Conservation (phyloP, 2,113 vertebrate genomes). For the Andinoacara biseriatus region DNA sequence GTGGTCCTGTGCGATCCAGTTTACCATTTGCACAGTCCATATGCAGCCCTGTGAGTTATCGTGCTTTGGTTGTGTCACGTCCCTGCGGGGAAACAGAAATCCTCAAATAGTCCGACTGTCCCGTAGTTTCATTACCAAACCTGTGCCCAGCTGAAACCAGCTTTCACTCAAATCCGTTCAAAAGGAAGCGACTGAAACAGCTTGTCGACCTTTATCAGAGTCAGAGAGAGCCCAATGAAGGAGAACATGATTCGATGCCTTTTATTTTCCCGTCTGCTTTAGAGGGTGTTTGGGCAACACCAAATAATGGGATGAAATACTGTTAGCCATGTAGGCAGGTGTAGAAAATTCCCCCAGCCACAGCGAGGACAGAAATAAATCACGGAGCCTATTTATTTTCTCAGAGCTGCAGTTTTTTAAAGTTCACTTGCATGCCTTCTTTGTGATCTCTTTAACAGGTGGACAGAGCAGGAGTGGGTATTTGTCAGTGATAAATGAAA, state of each 20-base stretch:
- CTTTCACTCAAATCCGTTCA: constrained; percentile 40
- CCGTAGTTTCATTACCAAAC: constrained; percentile 48
- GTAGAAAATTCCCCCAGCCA: constrained; percentile 24
- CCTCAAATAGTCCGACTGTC: constrained; percentile 62
- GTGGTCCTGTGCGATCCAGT: background rate
- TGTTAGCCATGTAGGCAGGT: constrained; percentile 39
- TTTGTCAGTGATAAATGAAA: constrained; percentile 62
- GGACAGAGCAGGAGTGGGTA: background rate
- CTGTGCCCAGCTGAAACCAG: constrained; percentile 47
- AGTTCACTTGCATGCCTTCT: constrained; percentile 38
- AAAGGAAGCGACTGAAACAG: constrained; percentile 58
- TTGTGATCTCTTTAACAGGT: constrained; percentile 30
- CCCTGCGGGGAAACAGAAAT: constrained; percentile 63
- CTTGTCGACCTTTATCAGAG: constrained; percentile 55
- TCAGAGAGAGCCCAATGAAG: constrained; percentile 37
- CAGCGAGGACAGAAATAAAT: constrained; percentile 35
- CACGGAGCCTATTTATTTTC: constrained; percentile 20
- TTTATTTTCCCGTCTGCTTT: constrained; percentile 52
- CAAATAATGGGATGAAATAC: constrained; percentile 57
- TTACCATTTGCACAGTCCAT: constrained; percentile 2
- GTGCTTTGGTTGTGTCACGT: constrained; percentile 49
- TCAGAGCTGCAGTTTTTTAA: constrained; percentile 24
- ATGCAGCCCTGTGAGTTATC: constrained; percentile 34
- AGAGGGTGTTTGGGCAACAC: constrained; percentile 31
- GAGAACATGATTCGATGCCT: constrained; percentile 41